Evolutionary conservation across 64 coral and sea anemone species (phyloP).

Genomic region (Stichodactyla mertensii): DNA sequence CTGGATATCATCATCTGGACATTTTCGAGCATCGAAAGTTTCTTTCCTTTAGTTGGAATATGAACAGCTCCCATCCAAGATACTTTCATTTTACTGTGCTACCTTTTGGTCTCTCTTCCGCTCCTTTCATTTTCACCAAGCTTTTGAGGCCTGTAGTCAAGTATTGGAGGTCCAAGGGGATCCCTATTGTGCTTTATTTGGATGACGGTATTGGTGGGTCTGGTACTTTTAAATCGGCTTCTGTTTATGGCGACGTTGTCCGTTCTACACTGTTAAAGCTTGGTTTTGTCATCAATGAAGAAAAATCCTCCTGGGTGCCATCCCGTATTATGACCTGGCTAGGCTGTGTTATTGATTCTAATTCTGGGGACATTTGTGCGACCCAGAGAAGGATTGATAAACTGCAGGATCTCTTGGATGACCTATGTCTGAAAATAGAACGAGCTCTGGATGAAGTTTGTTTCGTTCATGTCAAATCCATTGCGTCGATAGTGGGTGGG

Average conservation of each 20-base stretch:
- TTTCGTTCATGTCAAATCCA: conserved; percentile 12
- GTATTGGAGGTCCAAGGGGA: too few relatives aligned
- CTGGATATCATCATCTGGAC: not conserved
- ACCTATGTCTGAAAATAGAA: not conserved
- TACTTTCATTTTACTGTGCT: too few relatives aligned
- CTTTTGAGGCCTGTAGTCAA: too few relatives aligned
- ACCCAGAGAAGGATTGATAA: conserved; percentile 9
- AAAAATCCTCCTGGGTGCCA: conserved; percentile 26
- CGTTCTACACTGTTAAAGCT: not conserved
- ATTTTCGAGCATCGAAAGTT: conserved; percentile 29
- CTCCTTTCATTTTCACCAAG: too few relatives aligned
- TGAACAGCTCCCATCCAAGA: too few relatives aligned
- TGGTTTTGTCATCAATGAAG: conserved; percentile 30
- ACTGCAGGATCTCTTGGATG: not conserved
- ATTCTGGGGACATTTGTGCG: not conserved
- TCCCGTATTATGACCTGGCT: not conserved
- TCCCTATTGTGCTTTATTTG: not conserved
- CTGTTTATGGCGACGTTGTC: not conserved
- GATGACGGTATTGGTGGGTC: conserved; percentile 23
- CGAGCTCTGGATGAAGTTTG: not conserved
- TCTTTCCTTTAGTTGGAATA: not conserved
- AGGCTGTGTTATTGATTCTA: conserved; percentile 13
- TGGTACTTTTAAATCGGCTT: not conserved
- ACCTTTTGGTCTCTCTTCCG: too few relatives aligned
- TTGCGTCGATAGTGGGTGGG: conserved; percentile 19